These are phyloP conservation scores for Drosophila infuscata DNA, from an alignment of 2,888 invertebrate species.

Conservation along the genomic window DNA sequence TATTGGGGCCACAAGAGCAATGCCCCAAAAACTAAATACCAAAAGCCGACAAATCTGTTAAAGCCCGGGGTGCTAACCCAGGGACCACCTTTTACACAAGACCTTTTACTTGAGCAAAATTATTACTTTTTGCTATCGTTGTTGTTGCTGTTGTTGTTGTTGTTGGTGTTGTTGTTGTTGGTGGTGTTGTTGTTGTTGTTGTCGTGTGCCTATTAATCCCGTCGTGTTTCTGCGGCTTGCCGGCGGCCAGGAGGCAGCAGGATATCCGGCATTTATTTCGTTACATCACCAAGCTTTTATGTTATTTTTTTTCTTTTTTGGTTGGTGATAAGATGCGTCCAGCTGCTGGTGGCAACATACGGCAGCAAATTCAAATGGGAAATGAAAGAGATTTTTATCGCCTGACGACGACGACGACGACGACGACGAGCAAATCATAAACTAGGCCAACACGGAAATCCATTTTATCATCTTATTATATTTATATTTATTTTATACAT, in stretches of 20 bases:
- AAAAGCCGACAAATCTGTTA: constrained; percentile 67
- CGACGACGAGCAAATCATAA: constrained; percentile 32
- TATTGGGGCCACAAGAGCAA: constrained; percentile 14
- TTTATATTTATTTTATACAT: constrained; percentile 32
- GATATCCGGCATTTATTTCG: constrained; percentile 73
- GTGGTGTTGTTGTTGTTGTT: constrained; percentile 21
- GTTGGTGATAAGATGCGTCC: constrained; percentile 58
- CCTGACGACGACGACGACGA: constrained; percentile 33
- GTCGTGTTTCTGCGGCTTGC: constrained; percentile 31
- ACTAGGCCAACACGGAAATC: constrained; percentile 65
- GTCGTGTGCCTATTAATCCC: constrained; percentile 54
- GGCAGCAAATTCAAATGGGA: constrained; percentile 74
- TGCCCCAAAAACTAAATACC: constrained; percentile 22
- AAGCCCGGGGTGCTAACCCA: constrained; percentile 38
- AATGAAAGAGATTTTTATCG: constrained; percentile 81
- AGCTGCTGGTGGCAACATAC: constrained; percentile 39
- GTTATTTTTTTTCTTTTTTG: constrained; percentile 11
- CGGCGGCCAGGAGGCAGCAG: constrained; percentile 33
- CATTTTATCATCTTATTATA: constrained; percentile 76
- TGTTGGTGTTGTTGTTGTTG: constrained; percentile 18
- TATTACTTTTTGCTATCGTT: constrained; percentile 15
- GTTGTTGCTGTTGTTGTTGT: constrained; percentile 27
- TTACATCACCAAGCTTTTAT: constrained; percentile 36
- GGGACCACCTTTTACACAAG: constrained; percentile 13
- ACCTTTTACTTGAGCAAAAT: constrained; percentile 37